These are phyloP conservation scores for Limnephilus marmoratus DNA, from an alignment of 2,888 invertebrate species.

Conservation along the genomic window DNA sequence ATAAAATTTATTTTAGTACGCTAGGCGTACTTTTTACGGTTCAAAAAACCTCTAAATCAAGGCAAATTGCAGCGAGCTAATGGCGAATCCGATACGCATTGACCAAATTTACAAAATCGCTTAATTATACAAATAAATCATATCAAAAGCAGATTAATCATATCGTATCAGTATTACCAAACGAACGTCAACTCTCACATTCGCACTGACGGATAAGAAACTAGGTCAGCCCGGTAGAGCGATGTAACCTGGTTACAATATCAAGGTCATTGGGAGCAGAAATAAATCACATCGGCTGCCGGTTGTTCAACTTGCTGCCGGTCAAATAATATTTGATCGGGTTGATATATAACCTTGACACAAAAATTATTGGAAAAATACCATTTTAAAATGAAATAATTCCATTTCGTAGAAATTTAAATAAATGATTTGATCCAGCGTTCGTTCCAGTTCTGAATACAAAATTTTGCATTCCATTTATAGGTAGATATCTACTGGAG, in stretches of 20 bases:
- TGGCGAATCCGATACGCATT: neutral
- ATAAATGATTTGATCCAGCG: too few relatives aligned
- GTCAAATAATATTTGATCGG: neutral
- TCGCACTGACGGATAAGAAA: neutral
- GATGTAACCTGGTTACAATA: conserved; percentile 53
- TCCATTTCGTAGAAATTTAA: too few relatives aligned
- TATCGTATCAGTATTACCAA: neutral
- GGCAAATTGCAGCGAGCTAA: too few relatives aligned
- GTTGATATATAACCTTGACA: neutral
- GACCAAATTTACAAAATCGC: neutral
- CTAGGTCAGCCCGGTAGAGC: conserved; percentile 19
- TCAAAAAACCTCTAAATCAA: too few relatives aligned
- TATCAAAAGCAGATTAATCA: neutral
- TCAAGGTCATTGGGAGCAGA: conserved; percentile 43
- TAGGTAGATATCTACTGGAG: too few relatives aligned
- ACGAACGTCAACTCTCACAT: neutral
- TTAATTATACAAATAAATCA: neutral
- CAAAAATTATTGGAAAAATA: neutral
- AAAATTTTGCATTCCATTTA: too few relatives aligned
- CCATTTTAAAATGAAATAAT: too few relatives aligned
- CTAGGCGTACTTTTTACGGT: too few relatives aligned
- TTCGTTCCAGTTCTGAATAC: too few relatives aligned
- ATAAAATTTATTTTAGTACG: too few relatives aligned
- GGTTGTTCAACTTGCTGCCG: conserved; percentile 3
- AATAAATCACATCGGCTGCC: neutral